These are phyloP conservation scores for Rhinolophus sinicus DNA, from an alignment of 2,113 vertebrate genomes.

Conservation along the genomic window DNA sequence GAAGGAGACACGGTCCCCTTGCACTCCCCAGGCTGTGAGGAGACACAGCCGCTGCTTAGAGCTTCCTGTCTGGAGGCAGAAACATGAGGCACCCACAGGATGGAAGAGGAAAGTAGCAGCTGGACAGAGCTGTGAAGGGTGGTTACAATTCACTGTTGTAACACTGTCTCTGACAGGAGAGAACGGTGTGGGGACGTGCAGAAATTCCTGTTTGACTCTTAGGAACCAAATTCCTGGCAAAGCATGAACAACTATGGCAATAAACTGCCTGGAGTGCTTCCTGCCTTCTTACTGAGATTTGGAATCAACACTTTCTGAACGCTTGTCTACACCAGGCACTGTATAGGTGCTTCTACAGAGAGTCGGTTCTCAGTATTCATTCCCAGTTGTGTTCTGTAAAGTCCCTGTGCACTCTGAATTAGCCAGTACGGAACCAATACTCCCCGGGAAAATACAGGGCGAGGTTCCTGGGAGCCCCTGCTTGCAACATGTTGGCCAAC, in stretches of 20 bases:
- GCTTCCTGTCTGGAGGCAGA: background rate
- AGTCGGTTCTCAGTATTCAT: background rate
- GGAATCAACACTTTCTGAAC: accelerated
- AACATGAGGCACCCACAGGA: background rate
- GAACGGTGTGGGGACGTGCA: background rate
- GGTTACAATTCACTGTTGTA: background rate
- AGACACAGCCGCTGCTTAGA: background rate
- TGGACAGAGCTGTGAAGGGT: background rate
- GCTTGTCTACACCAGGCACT: accelerated
- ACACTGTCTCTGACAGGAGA: background rate
- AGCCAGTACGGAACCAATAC: background rate
- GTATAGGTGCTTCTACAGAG: accelerated
- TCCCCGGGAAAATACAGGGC: background rate
- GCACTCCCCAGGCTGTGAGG: background rate
- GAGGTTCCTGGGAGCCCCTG: background rate
- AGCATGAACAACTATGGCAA: background rate
- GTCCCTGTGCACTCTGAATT: background rate
- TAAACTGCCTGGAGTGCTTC: background rate
- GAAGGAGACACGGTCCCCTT: background rate
- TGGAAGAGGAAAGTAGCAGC: background rate
- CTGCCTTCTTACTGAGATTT: background rate
- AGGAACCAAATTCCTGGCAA: background rate
- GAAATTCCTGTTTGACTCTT: background rate
- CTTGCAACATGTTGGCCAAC: background rate
- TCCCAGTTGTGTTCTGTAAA: background rate